Evolutionary conservation across 2,113 vertebrate genomes (phyloP).

Genomic region (Amphilophus citrinellus): DNA sequence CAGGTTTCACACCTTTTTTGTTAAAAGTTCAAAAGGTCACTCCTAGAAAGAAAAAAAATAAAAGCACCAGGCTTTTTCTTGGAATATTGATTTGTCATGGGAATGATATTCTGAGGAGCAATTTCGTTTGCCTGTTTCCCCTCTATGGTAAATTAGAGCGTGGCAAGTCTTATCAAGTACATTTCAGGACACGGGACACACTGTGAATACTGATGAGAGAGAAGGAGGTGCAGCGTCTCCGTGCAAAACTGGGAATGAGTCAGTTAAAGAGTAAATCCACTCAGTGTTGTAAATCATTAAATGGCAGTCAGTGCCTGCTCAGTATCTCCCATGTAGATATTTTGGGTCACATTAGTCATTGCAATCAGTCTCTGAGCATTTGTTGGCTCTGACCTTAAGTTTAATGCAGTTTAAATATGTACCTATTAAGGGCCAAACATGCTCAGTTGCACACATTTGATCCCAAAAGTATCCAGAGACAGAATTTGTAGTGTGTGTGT

Average conservation of each 20-base stretch:
- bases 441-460: not conserved
- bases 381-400: not conserved
- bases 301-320: not conserved
- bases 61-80: conserved; percentile 38
- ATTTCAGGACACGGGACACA: conserved; percentile 39
- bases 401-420: not conserved
- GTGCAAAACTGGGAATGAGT: conserved; percentile 23
- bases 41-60: conserved; percentile 14
- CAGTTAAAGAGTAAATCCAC: conserved; percentile 29
- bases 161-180: conserved; percentile 53
- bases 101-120: conserved; percentile 48
- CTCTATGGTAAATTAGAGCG: conserved; percentile 59
- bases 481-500: not conserved
- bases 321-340: not conserved
- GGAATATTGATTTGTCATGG: conserved; percentile 67
- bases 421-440: not conserved
- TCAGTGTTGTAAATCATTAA: conserved; percentile 9
- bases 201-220: conserved; percentile 68
- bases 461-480: not conserved
- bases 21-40: conserved; percentile 58
- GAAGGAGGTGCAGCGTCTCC: not conserved
- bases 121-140: conserved; percentile 59
- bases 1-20: conserved; percentile 13
- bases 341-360: not conserved
- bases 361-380: not conserved